Evolutionary conservation across 2,888 invertebrate genomes (phyloP).

Genomic region (Choristoneura rosaceana): DNA sequence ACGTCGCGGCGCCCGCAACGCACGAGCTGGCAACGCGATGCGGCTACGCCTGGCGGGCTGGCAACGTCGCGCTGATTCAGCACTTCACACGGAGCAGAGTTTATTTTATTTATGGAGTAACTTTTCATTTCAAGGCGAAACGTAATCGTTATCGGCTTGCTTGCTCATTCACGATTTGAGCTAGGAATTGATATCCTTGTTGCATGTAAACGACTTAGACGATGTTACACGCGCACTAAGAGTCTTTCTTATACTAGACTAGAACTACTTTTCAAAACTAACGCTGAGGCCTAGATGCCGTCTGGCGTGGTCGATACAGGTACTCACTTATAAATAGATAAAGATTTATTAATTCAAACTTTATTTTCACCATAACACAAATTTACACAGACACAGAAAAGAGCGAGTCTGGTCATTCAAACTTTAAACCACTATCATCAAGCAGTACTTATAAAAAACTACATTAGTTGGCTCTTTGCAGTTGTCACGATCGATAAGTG

Average conservation of each 20-base stretch:
- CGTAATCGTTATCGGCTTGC: constrained; percentile 40
- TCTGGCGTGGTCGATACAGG: neutral
- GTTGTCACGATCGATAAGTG: neutral
- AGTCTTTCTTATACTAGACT: neutral
- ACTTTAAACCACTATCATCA: neutral
- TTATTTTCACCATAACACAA: too few species aligned
- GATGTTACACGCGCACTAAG: neutral
- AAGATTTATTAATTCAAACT: too few species aligned
- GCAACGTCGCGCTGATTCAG: constrained; percentile 82
- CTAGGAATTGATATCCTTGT: constrained; percentile 30
- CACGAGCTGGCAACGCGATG: constrained; percentile 51
- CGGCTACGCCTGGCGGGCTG: constrained; percentile 63
- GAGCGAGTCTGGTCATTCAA: neutral
- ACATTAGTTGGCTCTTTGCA: neutral
- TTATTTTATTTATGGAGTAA: constrained; percentile 44
- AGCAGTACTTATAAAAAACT: neutral
- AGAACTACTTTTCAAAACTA: neutral
- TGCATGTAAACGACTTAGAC: neutral
- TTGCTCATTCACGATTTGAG: constrained; percentile 32
- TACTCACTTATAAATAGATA: neutral
- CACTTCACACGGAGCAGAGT: constrained; percentile 65
- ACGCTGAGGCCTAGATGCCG: neutral
- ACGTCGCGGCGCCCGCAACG: constrained; percentile 60
- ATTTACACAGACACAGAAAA: too few species aligned
- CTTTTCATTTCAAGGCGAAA: constrained; percentile 41